Evolutionary conservation across 2,888 invertebrate genomes (phyloP).

Genomic region (Tetramorium bicarinatum): DNA sequence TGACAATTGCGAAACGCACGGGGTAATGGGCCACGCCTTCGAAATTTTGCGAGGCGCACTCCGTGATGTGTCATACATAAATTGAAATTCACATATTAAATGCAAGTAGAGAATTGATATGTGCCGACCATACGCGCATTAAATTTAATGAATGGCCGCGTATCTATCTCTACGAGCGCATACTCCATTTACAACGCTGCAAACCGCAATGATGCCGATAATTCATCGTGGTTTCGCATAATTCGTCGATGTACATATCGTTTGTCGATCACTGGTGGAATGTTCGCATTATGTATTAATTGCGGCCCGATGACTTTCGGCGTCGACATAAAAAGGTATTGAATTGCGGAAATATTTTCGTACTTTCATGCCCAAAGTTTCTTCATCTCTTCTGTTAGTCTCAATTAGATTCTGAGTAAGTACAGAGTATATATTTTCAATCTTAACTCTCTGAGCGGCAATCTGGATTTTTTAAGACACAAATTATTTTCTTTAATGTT

Average conservation of each 20-base stretch:
- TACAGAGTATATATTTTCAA: too few species aligned
- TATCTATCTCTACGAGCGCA: conserved; percentile 52
- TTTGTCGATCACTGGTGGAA: conserved; percentile 41
- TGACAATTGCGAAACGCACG: conserved; percentile 32
- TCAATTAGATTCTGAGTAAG: neutral
- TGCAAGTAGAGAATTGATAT: conserved; percentile 57
- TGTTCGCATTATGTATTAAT: conserved; percentile 38
- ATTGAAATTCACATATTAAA: conserved; percentile 58
- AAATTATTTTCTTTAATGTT: too few species aligned
- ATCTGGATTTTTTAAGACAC: too few species aligned
- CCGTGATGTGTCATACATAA: conserved; percentile 47
- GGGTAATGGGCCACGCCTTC: conserved; percentile 20
- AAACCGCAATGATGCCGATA: conserved; percentile 55
- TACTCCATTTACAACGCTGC: conserved; percentile 55
- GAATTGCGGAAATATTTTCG: neutral
- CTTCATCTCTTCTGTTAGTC: neutral
- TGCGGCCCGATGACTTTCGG: conserved; percentile 14
- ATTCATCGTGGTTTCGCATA: conserved; percentile 53
- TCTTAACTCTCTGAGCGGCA: too few species aligned
- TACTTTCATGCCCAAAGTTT: neutral
- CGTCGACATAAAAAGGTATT: neutral
- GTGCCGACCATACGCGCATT: conserved; percentile 50
- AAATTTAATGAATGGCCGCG: conserved; percentile 55
- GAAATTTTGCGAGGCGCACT: conserved; percentile 28
- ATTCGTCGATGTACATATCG: conserved; percentile 51